Evolutionary conservation across 1,140 invertebrate genomes (phyloP), one percentile per base, ranked within the genome.

Genomic region (Pentalonia nigronervosa): DNA sequence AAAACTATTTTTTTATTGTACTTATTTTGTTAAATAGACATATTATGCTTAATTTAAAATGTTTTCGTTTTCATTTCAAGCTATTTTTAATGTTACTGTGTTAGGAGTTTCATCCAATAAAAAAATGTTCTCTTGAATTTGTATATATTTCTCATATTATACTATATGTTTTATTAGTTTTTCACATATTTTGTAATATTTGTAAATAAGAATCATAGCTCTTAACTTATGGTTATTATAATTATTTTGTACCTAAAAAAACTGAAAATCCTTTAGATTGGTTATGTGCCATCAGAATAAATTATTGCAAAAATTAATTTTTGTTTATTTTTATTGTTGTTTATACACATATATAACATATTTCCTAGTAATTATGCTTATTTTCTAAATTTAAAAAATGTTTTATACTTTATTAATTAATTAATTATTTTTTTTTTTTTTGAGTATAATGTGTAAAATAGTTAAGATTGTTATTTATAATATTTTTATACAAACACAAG

Each of bases 161-260:
- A 30, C 3, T 47, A 36, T 34, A 89, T 14, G 4, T 89, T 50
- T 88, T 8, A 30, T 88, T 53, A 41, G n/a, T 56, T 36, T 56
- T 14, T 36, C 56, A 90, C 8, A 90, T 90, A 23, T 50, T 90
- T 36, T 56, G 14, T 41, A 25, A 56, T 25, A 41, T 34, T 14
- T 90, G 8, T 90, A 56, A 50, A 53, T 89, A 56, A 30, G 50
- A 23, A 45, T 11, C 20, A 48, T 34, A 67, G 11, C 30, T 14
- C 41, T 67, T 67, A n/a, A n/a, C 4, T 67, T 30, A 67, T 30
- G 60, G 9, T 67, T 67, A 88, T 50, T 23, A 53, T 89, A 25
- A 53, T 89, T 25, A 30, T 90, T 90, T 90, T 89, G 34, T 89
- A 89, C 60, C 60, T 30, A 89, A 53, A 34, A 87, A 87, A 88